These are phyloP conservation scores for Paraescarpia echinospica DNA, from an alignment of 1,140 invertebrate species.

Conservation along the genomic window DNA sequence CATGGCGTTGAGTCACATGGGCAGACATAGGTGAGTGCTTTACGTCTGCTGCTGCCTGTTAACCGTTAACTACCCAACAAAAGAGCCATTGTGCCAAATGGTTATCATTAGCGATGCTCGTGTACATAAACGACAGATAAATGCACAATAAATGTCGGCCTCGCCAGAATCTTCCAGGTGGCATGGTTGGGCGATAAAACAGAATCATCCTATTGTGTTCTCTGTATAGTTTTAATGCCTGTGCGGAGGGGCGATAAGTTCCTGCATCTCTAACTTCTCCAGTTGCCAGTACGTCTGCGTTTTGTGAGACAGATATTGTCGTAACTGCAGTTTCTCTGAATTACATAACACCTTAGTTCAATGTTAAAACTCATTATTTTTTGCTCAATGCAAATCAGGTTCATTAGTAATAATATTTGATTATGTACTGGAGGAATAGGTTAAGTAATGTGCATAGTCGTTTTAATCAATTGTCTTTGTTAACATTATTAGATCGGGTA, in stretches of 20 bases:
- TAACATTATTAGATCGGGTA: no score
- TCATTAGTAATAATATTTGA: no score
- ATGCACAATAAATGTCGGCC: neutral
- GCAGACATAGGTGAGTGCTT: neutral
- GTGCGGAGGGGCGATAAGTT: neutral
- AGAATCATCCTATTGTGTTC: neutral
- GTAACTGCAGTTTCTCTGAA: no score
- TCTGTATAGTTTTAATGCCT: neutral
- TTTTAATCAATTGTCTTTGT: no score
- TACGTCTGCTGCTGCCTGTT: neutral
- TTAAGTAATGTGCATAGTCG: no score
- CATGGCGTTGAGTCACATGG: neutral
- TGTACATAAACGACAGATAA: neutral
- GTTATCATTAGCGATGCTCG: neutral
- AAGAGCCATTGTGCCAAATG: neutral
- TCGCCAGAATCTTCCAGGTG: neutral
- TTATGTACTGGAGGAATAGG: no score
- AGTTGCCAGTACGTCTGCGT: neutral
- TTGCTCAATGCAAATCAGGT: no score
- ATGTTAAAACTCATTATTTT: no score
- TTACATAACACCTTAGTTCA: no score
- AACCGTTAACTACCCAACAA: conserved; percentile 5
- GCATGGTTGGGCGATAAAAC: neutral
- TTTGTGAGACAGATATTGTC: no score
- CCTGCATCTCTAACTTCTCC: neutral